A percentile compares a stretch with the other conserved stretches of the same genome.
phyloP scores from a whole-genome alignment of 2,797 vertebrate genomes.

The Acanthiza pusilla region DNA sequence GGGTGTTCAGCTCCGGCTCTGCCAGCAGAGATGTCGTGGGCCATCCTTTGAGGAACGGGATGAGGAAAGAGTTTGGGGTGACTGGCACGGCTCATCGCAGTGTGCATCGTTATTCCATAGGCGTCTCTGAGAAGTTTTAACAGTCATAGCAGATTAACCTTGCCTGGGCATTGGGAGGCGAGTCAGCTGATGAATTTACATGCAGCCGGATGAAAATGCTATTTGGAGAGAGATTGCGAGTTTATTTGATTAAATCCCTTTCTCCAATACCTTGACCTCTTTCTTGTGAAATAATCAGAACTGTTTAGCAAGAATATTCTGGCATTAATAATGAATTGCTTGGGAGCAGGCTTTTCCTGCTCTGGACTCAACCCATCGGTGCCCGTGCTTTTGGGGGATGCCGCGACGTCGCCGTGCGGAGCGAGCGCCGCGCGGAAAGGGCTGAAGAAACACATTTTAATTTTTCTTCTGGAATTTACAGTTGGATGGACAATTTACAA shows the following conservation, averaged over 20 bases:
- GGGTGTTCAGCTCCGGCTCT: neutral
- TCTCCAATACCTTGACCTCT: slow-evolving; percentile 89
- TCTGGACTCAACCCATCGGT: slow-evolving; percentile 67
- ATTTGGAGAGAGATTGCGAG: slow-evolving; percentile 86
- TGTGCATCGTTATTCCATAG: slow-evolving; percentile 82
- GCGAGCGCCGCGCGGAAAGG: neutral
- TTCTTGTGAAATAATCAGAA: slow-evolving; percentile 91
- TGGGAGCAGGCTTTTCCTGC: slow-evolving; percentile 75
- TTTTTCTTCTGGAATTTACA: slow-evolving; percentile 31
- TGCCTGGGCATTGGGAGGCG: slow-evolving; percentile 77
- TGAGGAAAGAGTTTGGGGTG: slow-evolving; percentile 67
- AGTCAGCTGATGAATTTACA: slow-evolving; percentile 89
- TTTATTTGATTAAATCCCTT: slow-evolving; percentile 89
- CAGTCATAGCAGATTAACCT: slow-evolving; percentile 97
- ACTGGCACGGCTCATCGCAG: slow-evolving; percentile 73
- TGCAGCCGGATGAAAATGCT: slow-evolving; percentile 85
- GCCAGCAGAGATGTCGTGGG: neutral
- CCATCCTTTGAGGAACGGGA: neutral
- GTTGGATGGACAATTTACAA: neutral
- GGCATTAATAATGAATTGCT: slow-evolving; percentile 94
- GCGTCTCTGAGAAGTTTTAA: slow-evolving; percentile 90
- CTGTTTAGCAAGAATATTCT: slow-evolving; percentile 92
- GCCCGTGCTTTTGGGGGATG: slow-evolving; percentile 40
- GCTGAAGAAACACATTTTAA: slow-evolving; percentile 9
- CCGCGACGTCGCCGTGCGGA: neutral